Conservation (phyloP, 2,797 vertebrate genomes). For the Halcyon chelicuti region DNA sequence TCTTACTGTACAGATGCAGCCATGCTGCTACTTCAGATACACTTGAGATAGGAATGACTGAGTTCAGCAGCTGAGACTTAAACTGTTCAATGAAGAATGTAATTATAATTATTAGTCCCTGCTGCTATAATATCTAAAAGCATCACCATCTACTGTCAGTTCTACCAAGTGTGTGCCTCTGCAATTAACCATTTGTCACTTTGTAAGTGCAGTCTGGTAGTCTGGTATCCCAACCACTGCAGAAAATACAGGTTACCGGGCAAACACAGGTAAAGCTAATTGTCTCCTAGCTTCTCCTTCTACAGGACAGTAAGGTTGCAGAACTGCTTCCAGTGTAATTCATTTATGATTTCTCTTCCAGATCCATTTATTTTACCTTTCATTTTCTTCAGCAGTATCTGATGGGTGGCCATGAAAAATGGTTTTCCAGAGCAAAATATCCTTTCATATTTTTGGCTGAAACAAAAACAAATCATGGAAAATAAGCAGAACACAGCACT, state of each 20-base stretch:
- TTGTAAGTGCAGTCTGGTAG: not conserved
- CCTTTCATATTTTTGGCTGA: not conserved
- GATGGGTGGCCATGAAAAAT: not conserved
- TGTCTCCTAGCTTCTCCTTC: not conserved
- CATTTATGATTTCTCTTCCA: not conserved
- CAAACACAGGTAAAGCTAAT: not conserved
- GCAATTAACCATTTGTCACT: not conserved
- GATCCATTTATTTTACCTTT: not conserved
- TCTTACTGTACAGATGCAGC: not conserved
- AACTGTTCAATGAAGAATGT: not conserved
- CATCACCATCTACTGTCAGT: not conserved
- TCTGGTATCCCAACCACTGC: not conserved
- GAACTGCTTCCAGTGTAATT: not conserved
- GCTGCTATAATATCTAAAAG: not conserved
- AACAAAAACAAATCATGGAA: not conserved
- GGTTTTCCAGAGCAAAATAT: not conserved
- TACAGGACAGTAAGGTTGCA: not conserved
- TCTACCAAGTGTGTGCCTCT: not conserved
- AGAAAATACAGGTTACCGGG: not conserved
- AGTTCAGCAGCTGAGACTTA: not conserved
- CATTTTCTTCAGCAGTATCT: not conserved
- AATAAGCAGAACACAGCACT: fast-evolving
- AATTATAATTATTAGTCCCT: not conserved
- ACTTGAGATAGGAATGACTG: not conserved
- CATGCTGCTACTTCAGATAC: not conserved